Base-by-base conservation (phyloP, 2,113 vertebrate species). In the Suricata suricatta region DNA sequence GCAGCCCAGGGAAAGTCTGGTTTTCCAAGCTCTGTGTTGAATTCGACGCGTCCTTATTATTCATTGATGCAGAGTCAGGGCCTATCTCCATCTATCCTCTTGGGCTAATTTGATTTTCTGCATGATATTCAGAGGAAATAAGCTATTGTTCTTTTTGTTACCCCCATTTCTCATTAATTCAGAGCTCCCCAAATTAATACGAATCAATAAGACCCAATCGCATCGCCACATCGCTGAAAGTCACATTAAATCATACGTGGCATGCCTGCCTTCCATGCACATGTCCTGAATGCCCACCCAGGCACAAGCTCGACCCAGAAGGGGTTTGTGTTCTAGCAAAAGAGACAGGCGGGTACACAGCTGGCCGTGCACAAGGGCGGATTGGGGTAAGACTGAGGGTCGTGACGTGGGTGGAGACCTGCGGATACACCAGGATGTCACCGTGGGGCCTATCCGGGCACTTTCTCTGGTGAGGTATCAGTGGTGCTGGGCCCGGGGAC, bases 81-180 rank as follows among this genome's bases (percentile, higher is more conserved):
- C 16, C 41, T 89, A 52, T 88, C 25, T 60, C 44, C 12, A 50
- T 21, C 17, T 81, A 35, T 74, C 60, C 52, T 96, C 66, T 52
- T 41, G 44, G 81, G 52, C 35, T 96, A 68, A 80, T 96, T 74
- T 64, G 60, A 87, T 72, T 96, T 97, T 94, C 35, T 38, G 66
- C 72, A 41, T 54, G 71, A 68, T 87, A 94, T 92, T 93, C 68
- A 31, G 74, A 93, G 71, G 66, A 93, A 72, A 80, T 83, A 88
- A 97, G 15, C 27, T 83, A 13, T 54, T 84, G 8, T 92, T 81
- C 38, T 77, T 95, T 86, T 86, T 11, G 86, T 95, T 2, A 84
- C 9, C 12, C 29, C 47, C 7, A 3, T 71, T 93, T 94, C 81
- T 87, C 69, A 88, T 90, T 79, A n/a, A 93, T 81, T 87, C 21